phyloP scores from a whole-genome alignment of 2,888 invertebrate genomes.

The Lomographa bimaculata region DNA sequence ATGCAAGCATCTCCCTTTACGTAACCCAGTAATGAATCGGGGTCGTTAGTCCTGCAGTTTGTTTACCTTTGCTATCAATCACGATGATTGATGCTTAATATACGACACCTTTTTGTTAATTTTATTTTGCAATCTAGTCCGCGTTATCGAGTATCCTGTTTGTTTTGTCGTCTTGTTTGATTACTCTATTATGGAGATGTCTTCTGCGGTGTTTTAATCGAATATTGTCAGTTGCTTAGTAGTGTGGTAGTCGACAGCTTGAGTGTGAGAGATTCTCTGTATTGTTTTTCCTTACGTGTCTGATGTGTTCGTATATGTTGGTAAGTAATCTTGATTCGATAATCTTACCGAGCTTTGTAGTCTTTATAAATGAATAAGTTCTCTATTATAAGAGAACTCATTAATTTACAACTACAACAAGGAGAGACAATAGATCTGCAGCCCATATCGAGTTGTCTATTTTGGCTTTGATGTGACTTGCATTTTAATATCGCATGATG shows the following conservation, averaged over 20 bases:
- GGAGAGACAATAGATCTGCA: too few species aligned
- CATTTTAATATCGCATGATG: too few species aligned
- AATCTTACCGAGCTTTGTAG: too few species aligned
- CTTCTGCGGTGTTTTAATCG: slow-evolving; percentile 1
- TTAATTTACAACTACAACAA: too few species aligned
- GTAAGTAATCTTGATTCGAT: too few species aligned
- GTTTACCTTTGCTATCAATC: slow-evolving; percentile 55
- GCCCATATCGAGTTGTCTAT: too few species aligned
- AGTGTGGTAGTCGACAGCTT: slow-evolving; percentile 4
- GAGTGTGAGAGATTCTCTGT: too few species aligned
- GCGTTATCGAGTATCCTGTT: slow-evolving; percentile 37
- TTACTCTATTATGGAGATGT: slow-evolving; percentile 15
- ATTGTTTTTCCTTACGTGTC: too few species aligned
- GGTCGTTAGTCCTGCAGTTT: slow-evolving; percentile 32
- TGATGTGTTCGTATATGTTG: too few species aligned
- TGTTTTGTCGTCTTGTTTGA: slow-evolving; percentile 20
- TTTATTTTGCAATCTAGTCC: slow-evolving; percentile 53
- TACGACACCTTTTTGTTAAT: slow-evolving; percentile 42
- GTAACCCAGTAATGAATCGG: slow-evolving; percentile 27
- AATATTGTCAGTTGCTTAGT: slow-evolving; percentile 6
- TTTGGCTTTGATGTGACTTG: too few species aligned
- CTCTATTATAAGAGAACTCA: too few species aligned
- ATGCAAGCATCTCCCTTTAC: slow-evolving; percentile 14
- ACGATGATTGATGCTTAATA: slow-evolving; percentile 63
- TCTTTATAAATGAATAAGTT: too few species aligned